Evolutionary conservation across 2,888 invertebrate species (phyloP).

Genomic region (Mantis religiosa): DNA sequence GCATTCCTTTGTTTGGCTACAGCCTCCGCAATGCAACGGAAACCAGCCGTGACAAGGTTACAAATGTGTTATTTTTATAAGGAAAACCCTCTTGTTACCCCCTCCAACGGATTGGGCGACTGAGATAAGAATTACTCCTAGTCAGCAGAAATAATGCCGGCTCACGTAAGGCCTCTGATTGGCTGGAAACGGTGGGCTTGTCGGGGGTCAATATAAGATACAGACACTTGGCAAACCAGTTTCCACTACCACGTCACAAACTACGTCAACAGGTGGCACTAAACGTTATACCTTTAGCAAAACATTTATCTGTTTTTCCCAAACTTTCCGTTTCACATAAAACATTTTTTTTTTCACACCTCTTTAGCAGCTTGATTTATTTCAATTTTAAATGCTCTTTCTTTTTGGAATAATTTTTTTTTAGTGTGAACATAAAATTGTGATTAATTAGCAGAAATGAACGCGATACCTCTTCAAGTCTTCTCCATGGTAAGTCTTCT

Average conservation of each 20-base stretch:
- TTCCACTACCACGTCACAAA: not conserved
- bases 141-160: not conserved
- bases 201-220: constrained; percentile 5
- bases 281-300: not conserved
- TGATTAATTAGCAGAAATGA: not conserved
- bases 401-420: not conserved
- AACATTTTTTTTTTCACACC: not conserved
- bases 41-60: not conserved
- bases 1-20: too few relatives aligned
- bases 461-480: not conserved
- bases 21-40: not conserved
- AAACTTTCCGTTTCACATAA: not conserved
- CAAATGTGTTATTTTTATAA: not conserved
- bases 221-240: not conserved
- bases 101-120: not conserved
- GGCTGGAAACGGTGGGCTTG: not conserved
- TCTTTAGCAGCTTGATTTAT: too few relatives aligned
- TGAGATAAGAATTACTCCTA: not conserved
- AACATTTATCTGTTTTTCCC: not conserved
- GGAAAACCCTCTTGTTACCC: not conserved
- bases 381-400: not conserved
- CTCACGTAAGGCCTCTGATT: not conserved
- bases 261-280: not conserved
- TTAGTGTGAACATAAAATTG: not conserved
- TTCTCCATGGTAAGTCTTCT: not conserved